These are phyloP conservation scores for Onthophagus sagittarius DNA, from an alignment of 2,888 invertebrate genomes.

Conservation along the genomic window DNA sequence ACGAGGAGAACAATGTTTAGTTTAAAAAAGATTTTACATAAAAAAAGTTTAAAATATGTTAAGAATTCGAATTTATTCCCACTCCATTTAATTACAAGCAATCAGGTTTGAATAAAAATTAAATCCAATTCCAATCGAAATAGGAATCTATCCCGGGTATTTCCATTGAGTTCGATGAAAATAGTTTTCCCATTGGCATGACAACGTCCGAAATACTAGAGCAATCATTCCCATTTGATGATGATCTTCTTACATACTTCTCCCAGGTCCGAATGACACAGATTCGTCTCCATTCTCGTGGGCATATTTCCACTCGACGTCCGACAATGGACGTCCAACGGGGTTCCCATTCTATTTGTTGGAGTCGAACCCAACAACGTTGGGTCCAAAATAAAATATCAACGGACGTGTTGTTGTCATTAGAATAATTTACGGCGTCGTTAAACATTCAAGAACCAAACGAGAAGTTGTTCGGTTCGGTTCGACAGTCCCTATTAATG, in stretches of 20 bases:
- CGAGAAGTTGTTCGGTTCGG: conserved; percentile 14
- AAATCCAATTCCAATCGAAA: background rate
- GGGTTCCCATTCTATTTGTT: background rate
- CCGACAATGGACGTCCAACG: conserved; percentile 8
- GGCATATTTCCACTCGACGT: background rate
- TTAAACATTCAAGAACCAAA: conserved; percentile 17
- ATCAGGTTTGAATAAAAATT: background rate
- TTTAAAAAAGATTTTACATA: too few relatives aligned
- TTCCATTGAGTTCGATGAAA: background rate
- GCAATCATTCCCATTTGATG: background rate
- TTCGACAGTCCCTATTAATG: conserved; percentile 25
- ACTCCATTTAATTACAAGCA: background rate
- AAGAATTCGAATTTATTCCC: too few relatives aligned
- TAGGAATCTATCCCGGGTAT: background rate
- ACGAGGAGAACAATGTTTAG: background rate
- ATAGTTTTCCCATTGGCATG: conserved; percentile 3
- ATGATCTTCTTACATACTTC: conserved; percentile 4
- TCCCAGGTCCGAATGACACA: conserved; percentile 8
- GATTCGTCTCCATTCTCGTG: conserved; percentile 8
- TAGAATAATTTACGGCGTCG: conserved; percentile 20
- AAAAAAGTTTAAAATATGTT: too few relatives aligned
- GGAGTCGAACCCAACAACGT: background rate
- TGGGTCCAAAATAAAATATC: conserved; percentile 8
- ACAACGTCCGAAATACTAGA: conserved; percentile 4
- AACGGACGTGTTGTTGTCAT: conserved; percentile 15